phyloP scores from a whole-genome alignment of 2,888 invertebrate genomes.

The Hypercompe scribonia region DNA sequence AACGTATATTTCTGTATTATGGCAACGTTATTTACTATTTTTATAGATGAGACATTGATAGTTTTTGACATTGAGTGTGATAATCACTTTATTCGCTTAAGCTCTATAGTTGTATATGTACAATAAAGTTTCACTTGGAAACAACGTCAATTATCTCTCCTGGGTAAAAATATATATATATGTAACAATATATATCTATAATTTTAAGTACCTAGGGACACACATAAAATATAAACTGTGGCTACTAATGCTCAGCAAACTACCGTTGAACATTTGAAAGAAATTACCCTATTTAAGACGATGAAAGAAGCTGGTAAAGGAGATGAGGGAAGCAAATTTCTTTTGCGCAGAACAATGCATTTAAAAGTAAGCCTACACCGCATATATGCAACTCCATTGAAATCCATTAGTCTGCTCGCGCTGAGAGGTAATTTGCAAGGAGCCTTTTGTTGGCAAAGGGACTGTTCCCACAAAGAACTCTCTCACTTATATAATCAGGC shows the following conservation, averaged over 20 bases:
- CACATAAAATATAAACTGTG: constrained; percentile 56
- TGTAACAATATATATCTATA: too few relatives aligned
- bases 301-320: constrained; percentile 71
- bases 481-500: constrained; percentile 69
- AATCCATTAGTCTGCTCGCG: constrained; percentile 80
- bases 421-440: constrained; percentile 79
- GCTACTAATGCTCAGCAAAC: constrained; percentile 59
- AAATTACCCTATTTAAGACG: constrained; percentile 75
- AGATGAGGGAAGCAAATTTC: constrained; percentile 77
- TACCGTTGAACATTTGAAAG: constrained; percentile 68
- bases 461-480: constrained; percentile 70
- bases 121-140: constrained; percentile 40
- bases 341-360: constrained; percentile 80
- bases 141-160: constrained; percentile 10
- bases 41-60: too few relatives aligned
- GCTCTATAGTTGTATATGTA: constrained; percentile 35
- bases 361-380: constrained; percentile 76
- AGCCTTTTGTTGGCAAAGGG: constrained; percentile 78
- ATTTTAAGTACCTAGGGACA: constrained; percentile 49
- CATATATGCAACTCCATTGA: constrained; percentile 80
- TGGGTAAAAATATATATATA: too few relatives aligned
- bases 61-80: constrained; percentile 39
- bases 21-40: constrained; percentile 35
- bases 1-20: constrained; percentile 26
- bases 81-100: constrained; percentile 30